Conservation (phyloP, 2,888 invertebrate species). For the Calliphora vomitoria region DNA sequence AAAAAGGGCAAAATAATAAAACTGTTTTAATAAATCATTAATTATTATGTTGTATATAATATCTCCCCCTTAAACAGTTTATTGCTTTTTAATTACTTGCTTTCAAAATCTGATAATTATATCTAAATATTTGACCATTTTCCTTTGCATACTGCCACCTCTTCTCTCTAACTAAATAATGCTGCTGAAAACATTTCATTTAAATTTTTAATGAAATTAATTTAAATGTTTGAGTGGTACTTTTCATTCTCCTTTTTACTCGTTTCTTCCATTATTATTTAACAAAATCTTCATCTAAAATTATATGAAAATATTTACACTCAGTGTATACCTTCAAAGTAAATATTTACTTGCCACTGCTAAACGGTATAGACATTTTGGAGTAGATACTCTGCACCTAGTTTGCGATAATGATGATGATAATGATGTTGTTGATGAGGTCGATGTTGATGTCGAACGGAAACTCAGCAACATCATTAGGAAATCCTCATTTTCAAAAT, state of each 20-base stretch:
- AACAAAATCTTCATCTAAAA: background rate
- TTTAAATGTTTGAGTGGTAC: background rate
- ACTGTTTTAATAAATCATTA: too few relatives aligned
- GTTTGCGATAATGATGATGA: constrained; percentile 3
- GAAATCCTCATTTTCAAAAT: constrained; percentile 58
- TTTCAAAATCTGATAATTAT: background rate
- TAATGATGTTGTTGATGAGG: background rate
- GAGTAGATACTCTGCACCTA: constrained; percentile 16
- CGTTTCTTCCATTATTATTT: background rate
- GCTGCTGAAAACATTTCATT: background rate
- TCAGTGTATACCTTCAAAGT: constrained; percentile 7
- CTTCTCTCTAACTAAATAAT: background rate
- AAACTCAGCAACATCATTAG: constrained; percentile 48
- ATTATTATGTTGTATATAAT: too few relatives aligned
- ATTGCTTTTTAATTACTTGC: background rate
- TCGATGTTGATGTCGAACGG: constrained; percentile 25
- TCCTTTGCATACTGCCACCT: too few relatives aligned
- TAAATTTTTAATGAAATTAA: constrained; percentile 18
- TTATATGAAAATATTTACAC: constrained; percentile 28
- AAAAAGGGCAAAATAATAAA: too few relatives aligned
- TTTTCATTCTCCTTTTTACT: background rate
- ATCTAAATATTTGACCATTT: background rate
- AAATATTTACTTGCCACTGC: constrained; percentile 26
- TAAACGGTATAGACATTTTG: constrained; percentile 18
- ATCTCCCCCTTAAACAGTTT: too few relatives aligned